Evolutionary conservation across 2,797 vertebrate species (phyloP).

Genomic region (Sciurus vulgaris): DNA sequence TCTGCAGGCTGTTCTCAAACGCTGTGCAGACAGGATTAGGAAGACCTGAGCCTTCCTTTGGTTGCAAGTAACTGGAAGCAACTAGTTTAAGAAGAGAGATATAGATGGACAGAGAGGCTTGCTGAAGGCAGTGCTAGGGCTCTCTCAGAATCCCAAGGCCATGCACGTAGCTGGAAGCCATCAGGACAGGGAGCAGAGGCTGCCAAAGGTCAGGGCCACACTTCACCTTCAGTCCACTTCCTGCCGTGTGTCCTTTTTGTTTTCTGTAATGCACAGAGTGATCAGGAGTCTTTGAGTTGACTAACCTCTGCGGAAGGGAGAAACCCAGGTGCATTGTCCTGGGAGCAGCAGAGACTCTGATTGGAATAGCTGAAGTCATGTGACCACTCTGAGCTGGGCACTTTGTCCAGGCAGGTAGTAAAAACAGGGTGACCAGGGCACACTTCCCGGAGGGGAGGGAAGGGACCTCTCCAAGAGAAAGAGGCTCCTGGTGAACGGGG

Average conservation of each 20-base stretch:
- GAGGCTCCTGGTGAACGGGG: background rate
- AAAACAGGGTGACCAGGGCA: background rate
- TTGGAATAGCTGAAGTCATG: accelerated
- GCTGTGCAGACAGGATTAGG: background rate
- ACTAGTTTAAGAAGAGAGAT: background rate
- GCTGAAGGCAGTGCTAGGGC: background rate
- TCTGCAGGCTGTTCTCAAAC: background rate
- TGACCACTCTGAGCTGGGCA: background rate
- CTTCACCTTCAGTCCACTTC: background rate
- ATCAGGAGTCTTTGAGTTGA: background rate
- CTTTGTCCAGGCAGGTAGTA: background rate
- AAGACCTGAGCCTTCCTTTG: background rate
- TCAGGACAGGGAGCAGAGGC: too few species aligned
- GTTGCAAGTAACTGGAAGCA: background rate
- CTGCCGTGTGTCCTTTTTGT: too few species aligned
- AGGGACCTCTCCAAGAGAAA: background rate
- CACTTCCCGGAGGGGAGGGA: accelerated
- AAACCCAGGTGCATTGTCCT: background rate
- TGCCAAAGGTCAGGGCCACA: accelerated
- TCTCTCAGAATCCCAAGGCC: background rate
- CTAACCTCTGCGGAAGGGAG: background rate
- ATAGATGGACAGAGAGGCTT: background rate
- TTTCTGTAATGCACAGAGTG: accelerated
- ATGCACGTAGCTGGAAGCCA: accelerated
- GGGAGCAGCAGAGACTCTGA: background rate